Conservation (phyloP, 2,113 vertebrate genomes). For the Dicaeum eximium region DNA sequence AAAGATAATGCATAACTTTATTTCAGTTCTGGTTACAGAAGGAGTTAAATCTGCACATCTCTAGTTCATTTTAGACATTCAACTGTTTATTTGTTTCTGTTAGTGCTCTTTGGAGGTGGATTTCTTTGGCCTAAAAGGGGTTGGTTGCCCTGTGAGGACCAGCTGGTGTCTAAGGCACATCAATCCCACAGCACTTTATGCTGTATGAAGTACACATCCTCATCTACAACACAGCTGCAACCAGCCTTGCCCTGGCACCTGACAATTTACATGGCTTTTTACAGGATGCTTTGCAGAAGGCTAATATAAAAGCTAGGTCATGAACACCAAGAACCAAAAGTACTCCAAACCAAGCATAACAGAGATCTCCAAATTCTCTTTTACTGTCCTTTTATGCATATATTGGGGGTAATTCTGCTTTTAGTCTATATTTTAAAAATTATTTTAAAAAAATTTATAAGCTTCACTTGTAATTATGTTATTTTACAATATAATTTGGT, state of each 20-base stretch:
- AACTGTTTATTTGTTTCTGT: neutral
- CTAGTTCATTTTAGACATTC: neutral
- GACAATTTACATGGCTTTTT: neutral
- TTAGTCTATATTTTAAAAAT: neutral
- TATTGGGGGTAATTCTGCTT: neutral
- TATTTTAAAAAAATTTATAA: neutral
- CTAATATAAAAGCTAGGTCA: neutral
- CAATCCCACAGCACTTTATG: neutral
- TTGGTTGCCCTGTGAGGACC: neutral
- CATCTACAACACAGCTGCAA: neutral
- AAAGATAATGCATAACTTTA: neutral
- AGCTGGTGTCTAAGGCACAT: neutral
- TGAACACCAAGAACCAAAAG: neutral
- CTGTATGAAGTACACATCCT: neutral
- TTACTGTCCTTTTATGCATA: neutral
- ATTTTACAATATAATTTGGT: neutral
- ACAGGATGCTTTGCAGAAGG: neutral
- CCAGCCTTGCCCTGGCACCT: neutral
- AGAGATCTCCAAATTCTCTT: neutral
- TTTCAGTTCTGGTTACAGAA: neutral
- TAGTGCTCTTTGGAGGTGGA: neutral
- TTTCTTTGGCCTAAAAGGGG: neutral
- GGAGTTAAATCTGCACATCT: neutral
- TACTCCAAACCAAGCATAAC: neutral
- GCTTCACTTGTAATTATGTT: neutral